Percentiles rank a stretch among this genome's conserved stretches.
These are phyloP conservation scores for Aricia agestis DNA, from an alignment of 1,140 invertebrate genomes.

Conservation along the genomic window DNA sequence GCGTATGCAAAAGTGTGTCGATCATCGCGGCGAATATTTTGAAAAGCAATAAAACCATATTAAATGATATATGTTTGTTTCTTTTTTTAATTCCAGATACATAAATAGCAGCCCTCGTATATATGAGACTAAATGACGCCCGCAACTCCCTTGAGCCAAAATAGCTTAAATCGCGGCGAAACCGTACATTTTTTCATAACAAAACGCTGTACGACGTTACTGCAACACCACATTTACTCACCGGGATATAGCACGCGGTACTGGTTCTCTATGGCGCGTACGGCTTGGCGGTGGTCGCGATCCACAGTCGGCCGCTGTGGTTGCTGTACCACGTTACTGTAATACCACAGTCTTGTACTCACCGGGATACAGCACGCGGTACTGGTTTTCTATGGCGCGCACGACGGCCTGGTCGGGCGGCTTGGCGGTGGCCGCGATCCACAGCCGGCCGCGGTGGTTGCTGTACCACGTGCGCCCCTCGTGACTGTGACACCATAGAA, in stretches of 20 bases:
- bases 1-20: no score
- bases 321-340: not conserved
- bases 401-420: conserved; percentile 84
- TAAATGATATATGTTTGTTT: no score
- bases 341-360: not conserved
- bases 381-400: conserved; percentile 82
- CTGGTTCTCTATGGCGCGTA: conserved; percentile 82
- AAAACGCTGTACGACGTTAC: not conserved
- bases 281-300: conserved; percentile 90
- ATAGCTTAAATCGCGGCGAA: no score
- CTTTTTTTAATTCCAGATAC: no score
- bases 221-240: conserved; percentile 39
- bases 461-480: conserved; percentile 97
- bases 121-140: no score
- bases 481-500: conserved; percentile 78
- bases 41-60: no score
- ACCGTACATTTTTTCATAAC: no score
- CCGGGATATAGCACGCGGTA: conserved; percentile 84
- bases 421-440: conserved; percentile 94
- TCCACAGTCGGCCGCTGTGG: conserved; percentile 89
- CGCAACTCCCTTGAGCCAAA: no score
- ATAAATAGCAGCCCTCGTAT: no score
- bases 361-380: conserved; percentile 83
- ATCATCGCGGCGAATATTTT: no score
- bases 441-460: conserved; percentile 91